phyloP scores from a whole-genome alignment of 2,113 vertebrate species.

The Salvelinus alpinus region DNA sequence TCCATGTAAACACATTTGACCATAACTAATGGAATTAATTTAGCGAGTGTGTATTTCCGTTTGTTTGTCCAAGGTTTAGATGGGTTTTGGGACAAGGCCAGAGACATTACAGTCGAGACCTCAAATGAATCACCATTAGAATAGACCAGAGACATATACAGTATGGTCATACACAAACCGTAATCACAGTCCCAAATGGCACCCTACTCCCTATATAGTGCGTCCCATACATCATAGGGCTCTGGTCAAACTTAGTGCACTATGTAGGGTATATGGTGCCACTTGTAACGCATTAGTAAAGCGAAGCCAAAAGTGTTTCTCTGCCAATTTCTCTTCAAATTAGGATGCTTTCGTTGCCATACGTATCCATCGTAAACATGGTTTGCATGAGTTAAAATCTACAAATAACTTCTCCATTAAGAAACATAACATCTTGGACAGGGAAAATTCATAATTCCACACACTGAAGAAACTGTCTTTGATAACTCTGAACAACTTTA shows the following conservation, averaged over 20 bases:
- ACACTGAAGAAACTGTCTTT: slow-evolving; percentile 32
- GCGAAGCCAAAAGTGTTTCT: slow-evolving; percentile 22
- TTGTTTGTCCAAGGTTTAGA: slow-evolving; percentile 37
- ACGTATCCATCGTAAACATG: neutral
- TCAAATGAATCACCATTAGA: slow-evolving; percentile 39
- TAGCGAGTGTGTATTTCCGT: neutral
- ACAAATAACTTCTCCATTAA: too few relatives aligned
- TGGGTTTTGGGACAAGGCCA: slow-evolving; percentile 50
- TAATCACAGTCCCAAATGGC: too few relatives aligned
- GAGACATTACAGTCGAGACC: slow-evolving; percentile 24
- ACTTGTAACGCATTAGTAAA: too few relatives aligned
- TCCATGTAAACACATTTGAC: too few relatives aligned
- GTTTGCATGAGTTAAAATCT: slow-evolving; percentile 18
- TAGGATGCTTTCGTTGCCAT: slow-evolving; percentile 11
- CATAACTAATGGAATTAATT: too few relatives aligned
- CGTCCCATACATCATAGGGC: too few relatives aligned
- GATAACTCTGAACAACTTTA: slow-evolving; percentile 28
- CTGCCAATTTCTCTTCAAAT: slow-evolving; percentile 19
- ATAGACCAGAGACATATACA: too few relatives aligned
- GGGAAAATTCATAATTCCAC: slow-evolving; percentile 21
- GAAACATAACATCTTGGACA: slow-evolving; percentile 15
- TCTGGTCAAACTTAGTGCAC: too few relatives aligned
- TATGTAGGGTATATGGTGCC: too few relatives aligned
- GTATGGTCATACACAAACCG: too few relatives aligned
- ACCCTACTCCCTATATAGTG: too few relatives aligned